Evolutionary conservation across 2,113 vertebrate species (phyloP), one percentile per base, ranked within the genome.

Genomic region (Apodemus sylvaticus): DNA sequence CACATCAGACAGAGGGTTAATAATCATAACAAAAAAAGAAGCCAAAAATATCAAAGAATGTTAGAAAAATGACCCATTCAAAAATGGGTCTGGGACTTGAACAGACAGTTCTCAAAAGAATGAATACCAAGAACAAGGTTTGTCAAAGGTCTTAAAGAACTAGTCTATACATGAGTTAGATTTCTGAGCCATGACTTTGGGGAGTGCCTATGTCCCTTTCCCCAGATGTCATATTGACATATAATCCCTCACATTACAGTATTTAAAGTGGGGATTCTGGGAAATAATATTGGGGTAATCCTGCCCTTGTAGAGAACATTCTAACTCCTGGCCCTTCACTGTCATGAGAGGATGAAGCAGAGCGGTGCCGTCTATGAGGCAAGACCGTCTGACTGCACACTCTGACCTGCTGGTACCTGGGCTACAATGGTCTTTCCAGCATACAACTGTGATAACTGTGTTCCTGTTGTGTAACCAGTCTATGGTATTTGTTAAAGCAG

Each of bases 81-180:
- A 51, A 22, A 79, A 55, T 53, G 51, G 48, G 17, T 19, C 77
- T 55, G 45, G 77, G 17, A 55, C 77, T 79, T 55, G 77, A 55
- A 36, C 3, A 81, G 34, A 81, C 5, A 81, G 34, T 81, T 55
- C 19, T 24, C 22, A 39, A 58, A 48, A 82, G 53, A 58, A n/a
- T 6, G 24, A 82, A 39, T 24, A 58, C n/a, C 16, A 31, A 79
- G 53, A 79, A 70, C 24, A 26, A 29, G n/a, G 3, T 22, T 45
- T 90, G n/a, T 51, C 55, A 73, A 53, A 90, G 45, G n/a, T 93
- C 92, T 91, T 77, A 58, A 82, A n/a, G 86, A 53, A 36, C 34
- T 60, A 29, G 36, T n/a, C 6, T 66, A 9, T 26, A 73, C 45
- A 39, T 64, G 42, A 39, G 53, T 66, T 83, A 74, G 70, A 42